Conservation (phyloP, 1,140 invertebrate genomes). For the Leptinotarsa undecemlineata region DNA sequence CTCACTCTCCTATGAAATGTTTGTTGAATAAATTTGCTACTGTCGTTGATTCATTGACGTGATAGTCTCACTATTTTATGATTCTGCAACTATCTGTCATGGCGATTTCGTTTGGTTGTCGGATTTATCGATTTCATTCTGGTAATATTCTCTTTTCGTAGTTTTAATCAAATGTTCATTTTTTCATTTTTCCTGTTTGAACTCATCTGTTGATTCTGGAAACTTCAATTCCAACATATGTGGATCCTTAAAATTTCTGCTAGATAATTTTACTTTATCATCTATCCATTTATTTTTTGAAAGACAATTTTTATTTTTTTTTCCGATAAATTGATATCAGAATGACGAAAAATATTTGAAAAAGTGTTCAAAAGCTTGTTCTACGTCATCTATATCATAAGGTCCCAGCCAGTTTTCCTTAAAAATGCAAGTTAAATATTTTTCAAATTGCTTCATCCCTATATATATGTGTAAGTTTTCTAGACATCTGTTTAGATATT, state of each 20-base stretch:
- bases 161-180: not conserved
- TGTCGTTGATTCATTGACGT: not conserved
- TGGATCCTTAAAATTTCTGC: not conserved
- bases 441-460: no score
- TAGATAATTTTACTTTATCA: not conserved
- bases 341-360: not conserved
- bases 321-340: not conserved
- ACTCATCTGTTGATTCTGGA: not conserved
- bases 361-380: not conserved
- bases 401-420: no score
- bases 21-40: not conserved
- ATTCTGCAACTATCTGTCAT: not conserved
- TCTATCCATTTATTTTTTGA: not conserved
- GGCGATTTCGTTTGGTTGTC: not conserved
- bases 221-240: not conserved
- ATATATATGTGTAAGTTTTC: no score
- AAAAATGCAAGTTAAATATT: no score
- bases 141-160: not conserved
- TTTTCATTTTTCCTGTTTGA: not conserved
- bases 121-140: not conserved
- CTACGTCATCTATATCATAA: no score
- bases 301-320: not conserved
- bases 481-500: no score
- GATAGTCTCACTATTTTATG: not conserved
- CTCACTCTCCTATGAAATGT: not conserved